phyloP scores from a whole-genome alignment of 2,888 invertebrate genomes.

The Bugula neritina region DNA sequence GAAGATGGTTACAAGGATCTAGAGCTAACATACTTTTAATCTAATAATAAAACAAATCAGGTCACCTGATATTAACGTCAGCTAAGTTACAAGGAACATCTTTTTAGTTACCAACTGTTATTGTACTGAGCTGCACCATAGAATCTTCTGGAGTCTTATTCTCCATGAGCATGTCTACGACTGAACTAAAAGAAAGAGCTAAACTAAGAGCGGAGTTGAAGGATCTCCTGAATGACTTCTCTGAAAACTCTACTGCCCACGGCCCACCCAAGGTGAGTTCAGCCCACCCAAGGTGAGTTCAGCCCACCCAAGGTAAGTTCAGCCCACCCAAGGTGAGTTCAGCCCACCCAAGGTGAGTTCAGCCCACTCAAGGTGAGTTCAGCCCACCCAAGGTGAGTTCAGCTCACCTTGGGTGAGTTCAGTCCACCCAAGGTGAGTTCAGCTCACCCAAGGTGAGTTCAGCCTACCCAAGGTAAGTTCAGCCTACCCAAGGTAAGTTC shows the following conservation, averaged over 20 bases:
- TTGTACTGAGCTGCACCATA: too few species aligned
- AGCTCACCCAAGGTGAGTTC: not conserved
- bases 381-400: not conserved
- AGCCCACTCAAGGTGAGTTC: not conserved
- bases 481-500: not conserved
- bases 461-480: not conserved
- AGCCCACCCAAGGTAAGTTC: not conserved
- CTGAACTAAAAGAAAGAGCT: not conserved
- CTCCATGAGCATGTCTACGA: slow-evolving; percentile 3
- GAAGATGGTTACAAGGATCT: too few species aligned
- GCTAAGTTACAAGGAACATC: too few species aligned
- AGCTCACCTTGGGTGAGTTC: not conserved
- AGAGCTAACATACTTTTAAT: too few species aligned
- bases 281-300: not conserved
- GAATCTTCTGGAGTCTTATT: too few species aligned
- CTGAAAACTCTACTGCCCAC: slow-evolving; percentile 8
- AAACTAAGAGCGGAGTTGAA: not conserved
- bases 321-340: not conserved
- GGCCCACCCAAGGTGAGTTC: slow-evolving; percentile 11
- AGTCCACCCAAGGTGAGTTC: not conserved
- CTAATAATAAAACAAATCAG: too few species aligned
- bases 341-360: not conserved
- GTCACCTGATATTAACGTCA: too few species aligned
- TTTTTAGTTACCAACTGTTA: too few species aligned
- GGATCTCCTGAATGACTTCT: slow-evolving; percentile 15